Evolutionary conservation across 2,797 vertebrate genomes (phyloP).

Genomic region (Platalea minor): DNA sequence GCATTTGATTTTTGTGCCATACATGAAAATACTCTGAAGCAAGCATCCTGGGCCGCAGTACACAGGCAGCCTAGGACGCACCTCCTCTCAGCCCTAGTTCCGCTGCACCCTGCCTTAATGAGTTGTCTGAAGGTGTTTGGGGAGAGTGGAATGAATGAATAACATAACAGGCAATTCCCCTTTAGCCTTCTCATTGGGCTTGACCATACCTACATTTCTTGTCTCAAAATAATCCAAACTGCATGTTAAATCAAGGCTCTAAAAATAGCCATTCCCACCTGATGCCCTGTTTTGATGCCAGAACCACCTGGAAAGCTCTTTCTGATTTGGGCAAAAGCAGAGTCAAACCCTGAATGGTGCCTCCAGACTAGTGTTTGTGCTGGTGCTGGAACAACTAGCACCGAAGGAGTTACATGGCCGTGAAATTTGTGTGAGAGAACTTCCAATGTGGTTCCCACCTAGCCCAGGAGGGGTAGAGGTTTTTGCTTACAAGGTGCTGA

Average conservation of each 20-base stretch:
- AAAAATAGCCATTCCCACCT: background rate
- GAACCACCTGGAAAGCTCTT: background rate
- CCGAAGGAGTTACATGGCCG: rapidly evolving
- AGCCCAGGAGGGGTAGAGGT: background rate
- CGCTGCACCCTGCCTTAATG: background rate
- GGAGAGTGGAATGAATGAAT: background rate
- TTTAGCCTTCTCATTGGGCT: background rate
- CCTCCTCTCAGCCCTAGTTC: background rate
- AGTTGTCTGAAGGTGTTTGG: background rate
- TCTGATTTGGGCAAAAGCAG: background rate
- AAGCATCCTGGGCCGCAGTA: background rate
- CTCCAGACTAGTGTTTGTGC: background rate
- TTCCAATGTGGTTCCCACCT: background rate
- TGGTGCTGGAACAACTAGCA: background rate
- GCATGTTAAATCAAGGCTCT: background rate
- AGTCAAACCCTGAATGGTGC: background rate
- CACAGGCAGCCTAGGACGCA: background rate
- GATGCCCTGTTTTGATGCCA: background rate
- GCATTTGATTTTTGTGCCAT: background rate
- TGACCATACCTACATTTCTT: background rate
- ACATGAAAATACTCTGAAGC: background rate
- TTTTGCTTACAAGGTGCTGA: background rate
- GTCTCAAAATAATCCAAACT: background rate
- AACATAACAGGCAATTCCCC: background rate
- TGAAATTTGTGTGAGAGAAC: background rate